A percentile compares a stretch with the other conserved stretches of the same genome.
Conservation (phyloP, 2,113 vertebrate genomes). For the Plectropomus leopardus region DNA sequence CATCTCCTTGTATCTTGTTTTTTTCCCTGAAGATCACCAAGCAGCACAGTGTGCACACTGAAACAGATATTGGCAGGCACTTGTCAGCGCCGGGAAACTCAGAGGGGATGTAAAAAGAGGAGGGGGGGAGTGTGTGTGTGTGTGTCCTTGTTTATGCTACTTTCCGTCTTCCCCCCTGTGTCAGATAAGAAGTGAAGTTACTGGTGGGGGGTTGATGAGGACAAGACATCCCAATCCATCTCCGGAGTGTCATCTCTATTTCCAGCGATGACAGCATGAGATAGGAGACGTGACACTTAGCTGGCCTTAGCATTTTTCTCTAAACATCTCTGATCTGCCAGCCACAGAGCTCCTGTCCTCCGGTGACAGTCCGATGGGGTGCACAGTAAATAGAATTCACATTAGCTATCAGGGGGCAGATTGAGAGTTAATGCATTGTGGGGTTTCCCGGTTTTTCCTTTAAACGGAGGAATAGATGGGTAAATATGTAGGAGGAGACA, state of each 20-base stretch:
- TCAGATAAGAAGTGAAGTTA: constrained; percentile 60
- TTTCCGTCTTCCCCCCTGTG: constrained; percentile 12
- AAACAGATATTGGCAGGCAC: constrained; percentile 45
- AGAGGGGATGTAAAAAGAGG: constrained; percentile 31
- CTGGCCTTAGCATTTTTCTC: constrained; percentile 26
- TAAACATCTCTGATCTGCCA: constrained; percentile 19
- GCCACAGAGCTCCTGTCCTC: constrained; percentile 17
- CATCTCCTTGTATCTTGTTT: background rate
- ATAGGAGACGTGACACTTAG: constrained; percentile 52
- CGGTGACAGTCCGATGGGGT: background rate
- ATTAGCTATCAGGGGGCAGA: constrained; percentile 1
- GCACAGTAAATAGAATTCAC: constrained; percentile 16
- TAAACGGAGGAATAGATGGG: constrained; percentile 21
- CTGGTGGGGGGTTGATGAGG: constrained; percentile 1
- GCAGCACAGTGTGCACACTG: background rate
- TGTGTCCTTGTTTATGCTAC: constrained; percentile 50
- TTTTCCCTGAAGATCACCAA: background rate
- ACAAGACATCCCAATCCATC: constrained; percentile 45
- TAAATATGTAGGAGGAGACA: constrained; percentile 56
- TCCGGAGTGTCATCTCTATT: constrained; percentile 54
- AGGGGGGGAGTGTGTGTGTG: background rate
- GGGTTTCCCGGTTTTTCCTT: constrained; percentile 39
- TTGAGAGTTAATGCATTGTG: background rate
- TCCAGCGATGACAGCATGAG: constrained; percentile 68
- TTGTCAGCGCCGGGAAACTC: constrained; percentile 51